A percentile compares a stretch with the other conserved stretches of the same genome.
These are phyloP conservation scores for Drosophila suzukii DNA, from an alignment of 1,140 invertebrate genomes.

Conservation along the genomic window DNA sequence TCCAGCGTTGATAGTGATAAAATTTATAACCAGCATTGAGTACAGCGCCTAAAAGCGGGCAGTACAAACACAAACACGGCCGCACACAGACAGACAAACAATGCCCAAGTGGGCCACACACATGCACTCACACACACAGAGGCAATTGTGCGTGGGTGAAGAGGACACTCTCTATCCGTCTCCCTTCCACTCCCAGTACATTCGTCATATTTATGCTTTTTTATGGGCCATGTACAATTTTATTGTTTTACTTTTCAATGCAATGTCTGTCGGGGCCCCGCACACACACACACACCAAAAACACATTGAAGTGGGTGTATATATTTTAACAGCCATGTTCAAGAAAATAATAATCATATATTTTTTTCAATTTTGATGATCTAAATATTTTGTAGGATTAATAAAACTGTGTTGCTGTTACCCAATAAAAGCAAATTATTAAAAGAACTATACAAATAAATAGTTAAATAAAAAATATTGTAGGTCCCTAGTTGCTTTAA, in stretches of 20 bases:
- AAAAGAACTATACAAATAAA: too few relatives aligned
- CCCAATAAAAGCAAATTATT: too few relatives aligned
- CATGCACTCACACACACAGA: slow-evolving; percentile 27
- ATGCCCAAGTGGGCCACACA: slow-evolving; percentile 59
- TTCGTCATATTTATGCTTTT: slow-evolving; percentile 74
- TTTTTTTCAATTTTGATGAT: too few relatives aligned
- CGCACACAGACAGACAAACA: slow-evolving; percentile 45
- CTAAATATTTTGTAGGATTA: too few relatives aligned
- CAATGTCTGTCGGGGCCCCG: slow-evolving; percentile 25
- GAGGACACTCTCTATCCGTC: slow-evolving; percentile 14
- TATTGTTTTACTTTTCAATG: slow-evolving; percentile 75
- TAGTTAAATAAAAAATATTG: too few relatives aligned
- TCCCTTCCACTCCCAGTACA: slow-evolving; percentile 9
- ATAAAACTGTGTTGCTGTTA: too few relatives aligned
- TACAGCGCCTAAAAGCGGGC: slow-evolving; percentile 58
- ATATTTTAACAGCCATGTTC: background rate
- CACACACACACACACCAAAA: slow-evolving; percentile 6
- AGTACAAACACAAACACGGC: slow-evolving; percentile 36
- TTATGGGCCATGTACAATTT: slow-evolving; percentile 75
- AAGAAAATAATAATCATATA: background rate
- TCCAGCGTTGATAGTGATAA: slow-evolving; percentile 74
- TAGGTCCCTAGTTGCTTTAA: too few relatives aligned
- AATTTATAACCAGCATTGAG: slow-evolving; percentile 74
- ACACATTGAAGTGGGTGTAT: background rate
- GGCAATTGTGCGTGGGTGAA: slow-evolving; percentile 44